phyloP scores from a whole-genome alignment of 30 jellyfish, hydroid and myxozoan genomes.

The Hydractinia symbiolongicarpus region DNA sequence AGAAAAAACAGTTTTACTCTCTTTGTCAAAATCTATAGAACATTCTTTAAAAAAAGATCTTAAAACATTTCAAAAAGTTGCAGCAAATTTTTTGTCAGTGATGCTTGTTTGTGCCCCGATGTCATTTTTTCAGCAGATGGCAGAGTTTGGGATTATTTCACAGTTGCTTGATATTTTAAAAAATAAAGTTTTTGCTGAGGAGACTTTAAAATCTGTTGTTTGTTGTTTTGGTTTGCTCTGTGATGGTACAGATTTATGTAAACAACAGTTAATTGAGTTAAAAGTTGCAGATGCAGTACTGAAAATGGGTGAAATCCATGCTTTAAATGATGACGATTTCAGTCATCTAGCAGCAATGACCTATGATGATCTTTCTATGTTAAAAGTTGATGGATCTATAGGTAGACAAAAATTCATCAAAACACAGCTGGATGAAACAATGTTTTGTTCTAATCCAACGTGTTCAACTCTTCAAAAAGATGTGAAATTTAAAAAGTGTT shows the following conservation, averaged over 20 bases:
- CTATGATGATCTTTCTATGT: conserved; percentile 24
- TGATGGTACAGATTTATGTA: conserved; percentile 32
- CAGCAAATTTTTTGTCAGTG: conserved; percentile 18
- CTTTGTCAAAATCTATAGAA: background rate
- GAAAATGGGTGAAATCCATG: conserved; percentile 27
- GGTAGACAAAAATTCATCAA: conserved; percentile 29
- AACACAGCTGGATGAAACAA: conserved; percentile 15
- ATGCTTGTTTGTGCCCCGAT: conserved; percentile 28
- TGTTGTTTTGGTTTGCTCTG: conserved; percentile 39
- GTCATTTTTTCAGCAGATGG: background rate
- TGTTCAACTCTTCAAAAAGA: conserved; percentile 12
- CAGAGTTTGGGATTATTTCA: conserved; percentile 6
- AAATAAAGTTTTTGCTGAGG: conserved; percentile 14
- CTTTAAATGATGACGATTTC: conserved; percentile 24
- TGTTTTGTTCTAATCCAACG: conserved; percentile 19
- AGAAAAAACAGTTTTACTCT: background rate
- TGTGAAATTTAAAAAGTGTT: conserved; percentile 28
- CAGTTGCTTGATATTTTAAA: background rate
- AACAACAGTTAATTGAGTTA: conserved; percentile 21
- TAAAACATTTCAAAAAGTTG: conserved; percentile 14
- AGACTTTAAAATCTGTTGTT: conserved; percentile 27
- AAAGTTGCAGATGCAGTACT: conserved; percentile 23
- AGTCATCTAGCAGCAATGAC: conserved; percentile 35
- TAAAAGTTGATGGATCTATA: conserved; percentile 11
- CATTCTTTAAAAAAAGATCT: background rate